A percentile compares a stretch with the other conserved stretches of the same genome.
phyloP scores from a whole-genome alignment of 2,888 invertebrate species.

The Spilosoma lubricipeda region DNA sequence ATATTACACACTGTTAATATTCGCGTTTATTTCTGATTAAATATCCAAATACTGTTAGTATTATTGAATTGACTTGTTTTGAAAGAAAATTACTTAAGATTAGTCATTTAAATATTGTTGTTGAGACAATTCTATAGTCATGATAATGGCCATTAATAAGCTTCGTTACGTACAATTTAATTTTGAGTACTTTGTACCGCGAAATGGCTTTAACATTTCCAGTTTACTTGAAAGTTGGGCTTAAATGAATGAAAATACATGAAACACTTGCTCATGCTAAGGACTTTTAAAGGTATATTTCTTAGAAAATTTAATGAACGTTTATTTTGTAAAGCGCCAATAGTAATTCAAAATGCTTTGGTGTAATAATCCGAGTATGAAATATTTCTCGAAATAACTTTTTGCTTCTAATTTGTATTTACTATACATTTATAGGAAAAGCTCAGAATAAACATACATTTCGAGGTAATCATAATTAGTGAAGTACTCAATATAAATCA shows the following conservation, averaged over 20 bases:
- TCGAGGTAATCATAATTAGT: no score
- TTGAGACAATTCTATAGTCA: background rate
- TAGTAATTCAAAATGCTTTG: background rate
- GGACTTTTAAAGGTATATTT: background rate
- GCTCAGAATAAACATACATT: no score
- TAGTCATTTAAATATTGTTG: background rate
- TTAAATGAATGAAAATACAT: background rate
- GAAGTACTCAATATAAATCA: no score
- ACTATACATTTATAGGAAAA: no score
- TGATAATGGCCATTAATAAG: background rate
- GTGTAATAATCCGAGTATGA: background rate
- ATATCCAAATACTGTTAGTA: background rate
- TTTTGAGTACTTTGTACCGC: constrained; percentile 5
- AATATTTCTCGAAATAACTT: background rate
- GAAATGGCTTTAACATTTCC: background rate
- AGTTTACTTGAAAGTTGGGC: background rate
- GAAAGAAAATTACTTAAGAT: background rate
- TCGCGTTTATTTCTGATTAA: no score
- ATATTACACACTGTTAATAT: no score
- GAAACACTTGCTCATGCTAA: background rate
- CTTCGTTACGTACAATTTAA: constrained; percentile 4
- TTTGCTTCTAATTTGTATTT: no score
- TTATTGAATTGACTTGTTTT: background rate
- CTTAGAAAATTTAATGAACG: background rate
- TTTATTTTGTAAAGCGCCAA: background rate